Base-by-base conservation (phyloP, 2,888 invertebrate species). In the Athalia circularis region DNA sequence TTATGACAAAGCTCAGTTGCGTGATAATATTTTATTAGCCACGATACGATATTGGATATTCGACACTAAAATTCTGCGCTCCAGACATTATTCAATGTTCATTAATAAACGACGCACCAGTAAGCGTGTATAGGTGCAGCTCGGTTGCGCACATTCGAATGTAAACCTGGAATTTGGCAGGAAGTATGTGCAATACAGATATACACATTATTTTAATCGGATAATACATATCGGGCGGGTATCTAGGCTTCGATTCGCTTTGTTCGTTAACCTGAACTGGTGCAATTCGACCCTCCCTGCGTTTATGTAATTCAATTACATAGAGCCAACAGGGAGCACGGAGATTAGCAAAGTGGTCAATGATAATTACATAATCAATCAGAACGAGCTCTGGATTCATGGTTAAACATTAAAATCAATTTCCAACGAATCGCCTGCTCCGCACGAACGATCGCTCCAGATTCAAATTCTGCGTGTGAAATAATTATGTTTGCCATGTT, bases 351-450 rank as follows among this genome's bases (percentile, higher is more conserved):
- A 9, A 43, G 59, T 15, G 72, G 72, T 72, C 57, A 72, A 59
- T 72, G 47, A 59, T 72, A 59, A 72, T 59, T 72, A 48, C 45
- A 59, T 72, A 72, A 72, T 59, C 59, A 72, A 72, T 72, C 72
- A 47, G 47, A 47, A 47, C 29, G 13, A 47, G 8, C 59, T 72
- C 57, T 72, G 72, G n/a, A 72, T 72, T 59, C 43, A 59, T 72
- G 72, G 45, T 72, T 57, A 59, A 72, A 59, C 47, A 15, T 8
- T 15, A 15, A 72, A 72, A 72, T 72, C 72, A 72, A 72, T 72
- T 47, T 59, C 72, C 15, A 59, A 59, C 7, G 59, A 59, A 72
- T 7, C 43, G 29, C 43, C 52, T 45, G 57, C 72, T 59, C n/a
- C 45, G 57, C 72, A 57, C 59, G n/a, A 29, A 15, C 54, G 8